Evolutionary conservation across 2,113 vertebrate genomes (phyloP).

Genomic region (Pimephales promelas): DNA sequence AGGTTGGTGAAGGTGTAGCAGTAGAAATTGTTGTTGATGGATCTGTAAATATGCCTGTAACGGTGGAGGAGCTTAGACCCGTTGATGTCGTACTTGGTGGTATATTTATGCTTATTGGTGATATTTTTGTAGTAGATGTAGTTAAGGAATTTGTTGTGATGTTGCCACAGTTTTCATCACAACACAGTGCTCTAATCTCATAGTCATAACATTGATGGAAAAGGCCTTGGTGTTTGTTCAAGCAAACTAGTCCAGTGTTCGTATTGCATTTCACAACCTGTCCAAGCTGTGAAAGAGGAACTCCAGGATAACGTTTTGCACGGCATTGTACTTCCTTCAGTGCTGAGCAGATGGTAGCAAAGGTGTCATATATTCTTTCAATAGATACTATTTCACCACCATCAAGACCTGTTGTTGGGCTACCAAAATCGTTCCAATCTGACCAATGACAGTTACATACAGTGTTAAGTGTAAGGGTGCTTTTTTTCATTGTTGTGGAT

Average conservation of each 20-base stretch:
- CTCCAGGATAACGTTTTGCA: conserved; percentile 35
- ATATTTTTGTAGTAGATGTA: neutral
- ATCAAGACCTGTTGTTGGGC: conserved; percentile 38
- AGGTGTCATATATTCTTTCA: conserved; percentile 3
- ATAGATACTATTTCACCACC: conserved; percentile 51
- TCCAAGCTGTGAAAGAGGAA: conserved; percentile 39
- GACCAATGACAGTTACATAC: conserved; percentile 34
- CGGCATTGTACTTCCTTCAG: conserved; percentile 48
- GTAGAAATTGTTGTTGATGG: neutral
- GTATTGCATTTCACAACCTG: conserved; percentile 54
- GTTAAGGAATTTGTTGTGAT: neutral
- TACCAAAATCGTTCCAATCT: conserved; percentile 43
- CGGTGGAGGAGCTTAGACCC: neutral
- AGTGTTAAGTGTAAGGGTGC: neutral
- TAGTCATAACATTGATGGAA: conserved; percentile 59
- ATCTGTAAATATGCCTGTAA: neutral
- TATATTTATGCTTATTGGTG: neutral
- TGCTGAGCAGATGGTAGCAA: neutral
- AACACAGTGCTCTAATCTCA: conserved; percentile 42
- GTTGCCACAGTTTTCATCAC: conserved; percentile 6
- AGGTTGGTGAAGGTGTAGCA: neutral
- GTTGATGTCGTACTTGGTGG: neutral
- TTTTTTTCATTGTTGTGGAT: neutral
- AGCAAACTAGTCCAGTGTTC: conserved; percentile 58
- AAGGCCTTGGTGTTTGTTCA: conserved; percentile 48